Evolutionary conservation across 2,888 invertebrate genomes (phyloP), one percentile per base, ranked within the genome.

Genomic region (Conus canariensis): DNA sequence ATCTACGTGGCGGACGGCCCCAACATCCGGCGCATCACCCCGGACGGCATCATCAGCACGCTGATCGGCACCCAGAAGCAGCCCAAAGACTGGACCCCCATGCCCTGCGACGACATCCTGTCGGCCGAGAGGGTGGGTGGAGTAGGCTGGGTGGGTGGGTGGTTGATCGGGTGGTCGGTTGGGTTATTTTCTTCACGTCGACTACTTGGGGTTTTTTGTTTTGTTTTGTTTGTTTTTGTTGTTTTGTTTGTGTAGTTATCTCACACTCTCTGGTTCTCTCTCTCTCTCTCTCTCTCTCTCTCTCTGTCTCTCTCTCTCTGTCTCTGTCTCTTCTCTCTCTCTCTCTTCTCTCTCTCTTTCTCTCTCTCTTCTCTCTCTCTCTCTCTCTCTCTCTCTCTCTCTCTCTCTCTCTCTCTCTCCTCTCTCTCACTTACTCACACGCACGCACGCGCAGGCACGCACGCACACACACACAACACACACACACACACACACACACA

Each of bases 1-100:
- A 98, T 99, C 98, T 99, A 99, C 96, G 98, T 99, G 92, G 99
- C 99, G 90, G 99, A 99, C 96, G 99, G 99, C 88, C 99, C 1
- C 45, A 99, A 99, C 95, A 98, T 99, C 91, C 97, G 99, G 92
- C 98, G 98, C 64, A 98, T 99, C 16, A 99, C 99, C 97, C 97
- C 98, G 90, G 98, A 99, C 95, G 99, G 98, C 85, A 97, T 98
- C 88, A 99, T 99, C 93, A 98, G 98, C 94, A 99, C 99, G 0
- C 97, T 99, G 93, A 98, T 99, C 89, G 99, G 99, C 22, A 98
- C 98, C 96, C 99, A 99, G 96, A 98, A 98, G 3, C 99, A 99
- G 96, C 98, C 98, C 95, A 98, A 98, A 95, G 98, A 98, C 95
- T 99, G 99, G 99, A 98, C 98, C 93, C 99, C 98, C 0, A 98